Evolutionary conservation across 2,113 vertebrate genomes (phyloP).

Genomic region (Orientallactaga bullata): DNA sequence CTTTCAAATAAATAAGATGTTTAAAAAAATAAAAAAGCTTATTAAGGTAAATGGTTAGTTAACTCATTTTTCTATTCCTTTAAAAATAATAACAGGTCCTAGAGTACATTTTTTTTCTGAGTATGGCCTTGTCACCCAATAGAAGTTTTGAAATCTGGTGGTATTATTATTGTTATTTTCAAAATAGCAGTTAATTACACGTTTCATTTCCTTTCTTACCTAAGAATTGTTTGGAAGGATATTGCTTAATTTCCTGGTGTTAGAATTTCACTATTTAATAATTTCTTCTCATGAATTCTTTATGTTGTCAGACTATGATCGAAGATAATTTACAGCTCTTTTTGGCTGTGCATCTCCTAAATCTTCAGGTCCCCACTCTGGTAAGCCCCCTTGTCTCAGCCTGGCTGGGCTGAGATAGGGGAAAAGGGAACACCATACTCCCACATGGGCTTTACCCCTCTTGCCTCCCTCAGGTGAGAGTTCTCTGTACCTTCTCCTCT

Average conservation of each 20-base stretch:
- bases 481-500: too few relatives aligned
- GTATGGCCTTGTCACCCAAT: conserved; percentile 48
- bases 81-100: conserved; percentile 53
- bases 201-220: conserved; percentile 77
- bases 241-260: conserved; percentile 78
- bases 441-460: too few relatives aligned
- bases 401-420: too few relatives aligned
- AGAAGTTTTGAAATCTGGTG: conserved; percentile 67
- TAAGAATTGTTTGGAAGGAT: conserved; percentile 70
- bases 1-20: not conserved
- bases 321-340: conserved; percentile 20
- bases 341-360: too few relatives aligned
- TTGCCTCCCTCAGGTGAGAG: too few relatives aligned
- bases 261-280: conserved; percentile 54
- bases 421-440: too few relatives aligned
- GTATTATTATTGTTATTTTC: conserved; percentile 73
- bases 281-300: conserved; percentile 68
- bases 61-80: conserved; percentile 59
- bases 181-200: conserved; percentile 75
- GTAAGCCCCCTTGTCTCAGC: too few relatives aligned
- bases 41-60: conserved; percentile 49
- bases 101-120: conserved; percentile 46
- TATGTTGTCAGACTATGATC: conserved; percentile 18
- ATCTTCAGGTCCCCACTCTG: too few relatives aligned
- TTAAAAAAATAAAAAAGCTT: too few relatives aligned